Evolutionary conservation across 1,140 invertebrate genomes (phyloP).

Genomic region (Hylyphantes graminicola): DNA sequence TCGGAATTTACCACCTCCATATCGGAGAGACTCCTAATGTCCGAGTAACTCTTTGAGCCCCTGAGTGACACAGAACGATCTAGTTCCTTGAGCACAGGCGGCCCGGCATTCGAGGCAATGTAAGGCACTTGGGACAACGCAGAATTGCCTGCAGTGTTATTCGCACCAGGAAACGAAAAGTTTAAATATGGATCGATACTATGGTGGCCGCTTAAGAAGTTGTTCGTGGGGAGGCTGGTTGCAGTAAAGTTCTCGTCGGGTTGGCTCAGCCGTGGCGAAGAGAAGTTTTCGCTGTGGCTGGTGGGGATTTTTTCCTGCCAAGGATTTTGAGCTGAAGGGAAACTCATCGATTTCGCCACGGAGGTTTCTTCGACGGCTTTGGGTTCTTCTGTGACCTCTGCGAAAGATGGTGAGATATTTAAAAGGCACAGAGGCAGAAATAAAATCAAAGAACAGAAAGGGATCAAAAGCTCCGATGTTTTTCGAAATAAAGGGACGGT

Average conservation of each 20-base stretch:
- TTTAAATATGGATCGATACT: too few species aligned
- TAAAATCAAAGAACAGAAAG: too few species aligned
- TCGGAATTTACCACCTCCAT: neutral
- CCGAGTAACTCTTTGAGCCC: constrained; percentile 40
- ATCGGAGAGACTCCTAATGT: constrained; percentile 31
- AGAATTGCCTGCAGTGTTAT: neutral
- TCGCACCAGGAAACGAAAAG: too few species aligned
- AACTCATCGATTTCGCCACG: constrained; percentile 50
- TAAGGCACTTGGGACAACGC: constrained; percentile 51
- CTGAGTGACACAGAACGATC: neutral
- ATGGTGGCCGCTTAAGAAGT: too few species aligned
- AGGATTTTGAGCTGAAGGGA: constrained; percentile 35
- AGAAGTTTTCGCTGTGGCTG: constrained; percentile 15
- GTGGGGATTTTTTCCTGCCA: constrained; percentile 7
- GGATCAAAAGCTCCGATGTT: too few species aligned
- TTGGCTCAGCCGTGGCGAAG: neutral
- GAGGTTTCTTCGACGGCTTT: neutral
- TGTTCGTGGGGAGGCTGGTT: neutral
- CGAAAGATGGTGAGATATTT: too few species aligned
- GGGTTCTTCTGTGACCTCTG: neutral
- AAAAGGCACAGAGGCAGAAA: too few species aligned
- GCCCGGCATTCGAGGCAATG: constrained; percentile 24
- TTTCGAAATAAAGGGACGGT: too few species aligned
- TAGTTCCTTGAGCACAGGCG: neutral
- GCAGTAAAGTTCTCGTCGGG: neutral